Base-by-base conservation (phyloP, 2,113 vertebrate genomes). In the Delphinapterus leucas region DNA sequence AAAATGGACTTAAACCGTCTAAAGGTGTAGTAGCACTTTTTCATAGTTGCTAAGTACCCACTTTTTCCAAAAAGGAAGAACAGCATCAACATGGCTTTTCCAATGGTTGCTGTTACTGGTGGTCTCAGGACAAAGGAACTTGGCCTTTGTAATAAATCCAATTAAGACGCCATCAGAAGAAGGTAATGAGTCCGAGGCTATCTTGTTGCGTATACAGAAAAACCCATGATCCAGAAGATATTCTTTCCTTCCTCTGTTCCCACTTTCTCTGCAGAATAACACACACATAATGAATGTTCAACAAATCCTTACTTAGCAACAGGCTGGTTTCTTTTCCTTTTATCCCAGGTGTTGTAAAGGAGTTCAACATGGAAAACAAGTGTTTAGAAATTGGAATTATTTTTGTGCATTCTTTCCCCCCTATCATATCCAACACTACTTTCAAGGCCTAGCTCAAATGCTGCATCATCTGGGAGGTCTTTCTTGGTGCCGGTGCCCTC, bases 301-400 rank as follows among this genome's bases (percentile, higher is more conserved):
- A 55, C 41, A 77, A 26, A 91, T 73, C 41, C 21, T 55, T 77
- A 38, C 11, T 47, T 74, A 70, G 21, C 31, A 70, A 81, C 15
- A 71, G 49, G 58, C 20, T 88, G 74, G 74, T 60, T 88, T 85
- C 28, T 94, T 90, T 84, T 79, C 58, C 53, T 93, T 91, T 97
- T 58, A 68, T 58, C 36, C 38, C 41, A 68, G 23, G 92, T 61
- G 13, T n/a, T 83, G 18, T 79, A 36, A 85, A 63, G 5, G 11
- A 80, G 20, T 74, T 65, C 33, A 60, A 49, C 3, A 25, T 76
- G 31, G 23, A 81, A 90, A 97, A 94, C 17, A 58, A 44, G 70
- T 68, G 47, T 70, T 92, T 68, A 93, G 86, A 96, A 88, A 81
- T 5, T 33, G 1, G 20, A 85, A 84, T n/a, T 94, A n/a, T 60